Conservation (phyloP, 1,140 invertebrate species). For the Drosophila quadrilineata region DNA sequence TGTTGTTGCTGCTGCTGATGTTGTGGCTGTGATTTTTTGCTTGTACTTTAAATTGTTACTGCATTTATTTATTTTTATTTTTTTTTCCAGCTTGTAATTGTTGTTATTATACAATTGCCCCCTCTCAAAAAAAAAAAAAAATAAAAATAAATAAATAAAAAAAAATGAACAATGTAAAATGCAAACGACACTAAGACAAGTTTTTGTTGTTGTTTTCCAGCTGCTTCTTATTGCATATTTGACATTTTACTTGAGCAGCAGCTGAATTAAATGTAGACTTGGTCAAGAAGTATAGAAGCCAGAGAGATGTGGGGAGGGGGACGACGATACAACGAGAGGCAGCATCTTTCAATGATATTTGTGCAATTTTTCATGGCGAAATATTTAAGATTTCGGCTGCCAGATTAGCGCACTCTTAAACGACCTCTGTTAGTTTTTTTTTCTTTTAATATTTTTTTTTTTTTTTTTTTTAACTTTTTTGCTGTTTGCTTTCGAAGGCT, state of each 20-base stretch:
- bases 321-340: no score
- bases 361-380: slow-evolving; percentile 61
- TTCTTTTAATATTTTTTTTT: not conserved
- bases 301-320: not conserved
- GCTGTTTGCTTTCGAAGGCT: slow-evolving; percentile 24
- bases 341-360: slow-evolving; percentile 58
- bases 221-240: slow-evolving; percentile 62
- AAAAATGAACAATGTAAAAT: slow-evolving; percentile 52
- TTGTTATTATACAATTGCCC: slow-evolving; percentile 70
- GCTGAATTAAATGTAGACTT: slow-evolving; percentile 19
- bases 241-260: slow-evolving; percentile 65
- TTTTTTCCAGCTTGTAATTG: slow-evolving; percentile 64
- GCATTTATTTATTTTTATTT: no score
- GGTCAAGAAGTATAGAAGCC: not conserved
- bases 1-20: slow-evolving; percentile 22
- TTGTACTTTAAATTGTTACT: slow-evolving; percentile 68
- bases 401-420: slow-evolving; percentile 41
- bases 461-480: no score
- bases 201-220: slow-evolving; percentile 14
- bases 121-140: slow-evolving; percentile 45
- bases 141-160: slow-evolving; percentile 49
- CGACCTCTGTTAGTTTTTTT: slow-evolving; percentile 17
- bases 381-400: slow-evolving; percentile 51
- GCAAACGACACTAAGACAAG: slow-evolving; percentile 45
- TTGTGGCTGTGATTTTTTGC: slow-evolving; percentile 43